Conservation (phyloP, 2,888 invertebrate species). For the Tineola bisselliella region DNA sequence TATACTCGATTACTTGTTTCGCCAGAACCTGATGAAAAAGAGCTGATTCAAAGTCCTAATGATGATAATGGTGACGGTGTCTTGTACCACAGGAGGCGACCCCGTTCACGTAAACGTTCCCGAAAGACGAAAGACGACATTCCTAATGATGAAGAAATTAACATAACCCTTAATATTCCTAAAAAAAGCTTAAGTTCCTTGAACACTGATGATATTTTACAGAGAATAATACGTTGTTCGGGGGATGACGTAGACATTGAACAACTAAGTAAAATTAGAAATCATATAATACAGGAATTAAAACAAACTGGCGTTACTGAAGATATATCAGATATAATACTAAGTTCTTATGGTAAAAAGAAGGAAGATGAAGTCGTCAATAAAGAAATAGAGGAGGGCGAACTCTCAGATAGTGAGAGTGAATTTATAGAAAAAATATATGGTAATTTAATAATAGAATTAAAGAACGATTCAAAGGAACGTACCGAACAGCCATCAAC, state of each 20-base stretch:
- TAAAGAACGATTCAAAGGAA: constrained; percentile 20
- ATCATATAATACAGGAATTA: constrained; percentile 57
- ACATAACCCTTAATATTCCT: constrained; percentile 56
- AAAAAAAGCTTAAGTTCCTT: constrained; percentile 48
- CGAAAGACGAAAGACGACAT: constrained; percentile 21
- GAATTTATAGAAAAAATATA: constrained; percentile 54
- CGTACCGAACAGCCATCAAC: constrained; percentile 13
- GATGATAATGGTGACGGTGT: constrained; percentile 24
- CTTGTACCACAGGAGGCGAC: constrained; percentile 41
- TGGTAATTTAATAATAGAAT: constrained; percentile 39
- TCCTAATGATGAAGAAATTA: constrained; percentile 34
- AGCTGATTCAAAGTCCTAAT: constrained; percentile 14
- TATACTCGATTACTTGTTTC: constrained; percentile 53
- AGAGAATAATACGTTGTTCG: constrained; percentile 51
- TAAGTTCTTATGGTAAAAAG: constrained; percentile 45
- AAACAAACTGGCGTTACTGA: constrained; percentile 50
- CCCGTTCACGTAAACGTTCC: constrained; percentile 27
- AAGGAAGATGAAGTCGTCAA: constrained; percentile 22
- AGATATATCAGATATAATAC: constrained; percentile 54
- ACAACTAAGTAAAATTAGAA: constrained; percentile 53
- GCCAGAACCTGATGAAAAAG: constrained; percentile 30
- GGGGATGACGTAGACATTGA: constrained; percentile 57
- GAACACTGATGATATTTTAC: constrained; percentile 51
- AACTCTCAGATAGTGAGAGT: constrained; percentile 58
- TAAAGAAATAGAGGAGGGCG: constrained; percentile 53